Conservation (phyloP, 2,888 invertebrate species). For the Nemurella pictetii region DNA sequence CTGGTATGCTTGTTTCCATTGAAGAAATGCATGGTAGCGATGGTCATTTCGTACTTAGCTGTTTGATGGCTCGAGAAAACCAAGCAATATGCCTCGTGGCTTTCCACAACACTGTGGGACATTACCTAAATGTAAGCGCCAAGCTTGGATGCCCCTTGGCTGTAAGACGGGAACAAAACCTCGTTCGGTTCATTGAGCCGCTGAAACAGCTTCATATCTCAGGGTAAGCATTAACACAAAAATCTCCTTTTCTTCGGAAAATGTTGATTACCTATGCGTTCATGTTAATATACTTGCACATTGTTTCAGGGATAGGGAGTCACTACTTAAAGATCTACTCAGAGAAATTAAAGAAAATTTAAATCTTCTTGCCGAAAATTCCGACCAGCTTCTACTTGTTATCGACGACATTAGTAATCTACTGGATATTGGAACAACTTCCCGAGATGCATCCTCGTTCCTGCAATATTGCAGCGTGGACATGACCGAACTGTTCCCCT, state of each 20-base stretch:
- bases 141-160: conserved; percentile 73
- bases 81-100: conserved; percentile 64
- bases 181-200: conserved; percentile 59
- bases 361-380: conserved; percentile 50
- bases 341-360: conserved; percentile 53
- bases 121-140: conserved; percentile 74
- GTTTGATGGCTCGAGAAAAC: conserved; percentile 65
- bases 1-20: conserved; percentile 63
- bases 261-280: no score
- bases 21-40: conserved; percentile 73
- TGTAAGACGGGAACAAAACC: conserved; percentile 54
- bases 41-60: conserved; percentile 71
- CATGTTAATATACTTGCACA: conserved; percentile 45
- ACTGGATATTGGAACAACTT: conserved; percentile 63
- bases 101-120: conserved; percentile 70
- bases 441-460: conserved; percentile 58
- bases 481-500: conserved; percentile 42
- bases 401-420: conserved; percentile 75
- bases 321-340: conserved; percentile 54
- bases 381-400: conserved; percentile 60
- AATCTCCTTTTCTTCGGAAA: no score
- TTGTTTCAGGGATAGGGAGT: conserved; percentile 31
- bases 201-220: conserved; percentile 50
- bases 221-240: conserved; percentile 40
- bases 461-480: conserved; percentile 54